A percentile compares a stretch with the other conserved stretches of the same genome.
Evolutionary conservation across 1,140 invertebrate species (phyloP).

Genomic region (Gonioctena quinquepunctata): DNA sequence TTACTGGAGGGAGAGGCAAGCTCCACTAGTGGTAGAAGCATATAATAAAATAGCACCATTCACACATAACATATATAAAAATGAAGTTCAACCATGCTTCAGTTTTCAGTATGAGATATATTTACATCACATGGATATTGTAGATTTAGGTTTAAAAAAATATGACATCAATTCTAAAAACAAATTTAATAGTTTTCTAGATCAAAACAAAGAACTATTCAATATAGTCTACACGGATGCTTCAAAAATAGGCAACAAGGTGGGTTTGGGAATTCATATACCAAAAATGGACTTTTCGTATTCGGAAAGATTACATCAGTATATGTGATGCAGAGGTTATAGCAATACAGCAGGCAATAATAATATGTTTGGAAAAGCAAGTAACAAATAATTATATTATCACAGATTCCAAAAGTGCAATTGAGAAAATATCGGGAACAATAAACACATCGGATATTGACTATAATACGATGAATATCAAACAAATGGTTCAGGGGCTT

Average conservation of each 20-base stretch:
- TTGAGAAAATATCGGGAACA: constrained; percentile 24
- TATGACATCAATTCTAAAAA: neutral
- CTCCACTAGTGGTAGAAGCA: neutral
- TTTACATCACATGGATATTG: neutral
- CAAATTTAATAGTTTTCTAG: neutral
- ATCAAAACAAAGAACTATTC: neutral
- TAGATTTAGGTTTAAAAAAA: neutral
- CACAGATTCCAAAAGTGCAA: constrained; percentile 23
- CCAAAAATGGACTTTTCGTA: neutral
- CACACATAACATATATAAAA: neutral
- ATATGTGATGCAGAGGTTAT: neutral
- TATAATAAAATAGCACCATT: neutral
- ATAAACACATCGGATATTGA: too few species aligned
- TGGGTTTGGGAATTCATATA: neutral
- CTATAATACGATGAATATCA: too few species aligned
- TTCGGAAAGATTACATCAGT: neutral
- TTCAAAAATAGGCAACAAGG: neutral
- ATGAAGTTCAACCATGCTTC: neutral
- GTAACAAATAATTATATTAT: constrained; percentile 21
- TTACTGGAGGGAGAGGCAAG: neutral
- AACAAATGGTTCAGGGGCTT: too few species aligned
- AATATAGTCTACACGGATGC: neutral
- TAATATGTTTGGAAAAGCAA: constrained; percentile 1
- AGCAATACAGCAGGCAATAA: neutral
- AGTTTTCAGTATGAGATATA: neutral